Percentiles rank a stretch among this genome's conserved stretches.
Conservation (phyloP, 2,113 vertebrate species). For the Terrapene triunguis region DNA sequence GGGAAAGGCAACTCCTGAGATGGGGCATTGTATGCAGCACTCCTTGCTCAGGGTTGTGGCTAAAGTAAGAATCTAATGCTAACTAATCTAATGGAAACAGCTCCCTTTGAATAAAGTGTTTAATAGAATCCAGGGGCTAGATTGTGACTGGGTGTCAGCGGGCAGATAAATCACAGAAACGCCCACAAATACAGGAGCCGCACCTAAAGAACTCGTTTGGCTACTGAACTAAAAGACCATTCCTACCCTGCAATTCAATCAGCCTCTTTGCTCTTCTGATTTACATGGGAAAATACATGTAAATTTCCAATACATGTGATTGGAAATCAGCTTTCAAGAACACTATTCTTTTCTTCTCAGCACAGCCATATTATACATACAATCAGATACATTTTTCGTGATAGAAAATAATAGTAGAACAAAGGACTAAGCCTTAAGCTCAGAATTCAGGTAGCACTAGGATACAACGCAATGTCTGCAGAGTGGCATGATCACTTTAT, state of each 20-base stretch:
- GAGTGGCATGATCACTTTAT: not conserved
- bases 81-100: not conserved
- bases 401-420: not conserved
- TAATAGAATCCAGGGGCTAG: too few relatives aligned
- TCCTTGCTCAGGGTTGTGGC: not conserved
- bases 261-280: not conserved
- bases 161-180: too few relatives aligned
- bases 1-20: not conserved
- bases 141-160: too few relatives aligned
- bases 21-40: not conserved
- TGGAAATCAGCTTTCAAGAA: slow-evolving; percentile 4
- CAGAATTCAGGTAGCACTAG: not conserved
- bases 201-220: not conserved
- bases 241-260: rapidly evolving
- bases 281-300: not conserved
- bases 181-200: too few relatives aligned
- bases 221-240: not conserved
- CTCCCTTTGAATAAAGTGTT: too few relatives aligned
- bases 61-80: too few relatives aligned
- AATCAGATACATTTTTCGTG: not conserved
- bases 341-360: not conserved
- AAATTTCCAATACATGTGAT: not conserved
- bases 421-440: not conserved
- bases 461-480: not conserved
- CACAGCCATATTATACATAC: not conserved